phyloP scores from a whole-genome alignment of 1,140 invertebrate genomes.

The Euwallacea similis region DNA sequence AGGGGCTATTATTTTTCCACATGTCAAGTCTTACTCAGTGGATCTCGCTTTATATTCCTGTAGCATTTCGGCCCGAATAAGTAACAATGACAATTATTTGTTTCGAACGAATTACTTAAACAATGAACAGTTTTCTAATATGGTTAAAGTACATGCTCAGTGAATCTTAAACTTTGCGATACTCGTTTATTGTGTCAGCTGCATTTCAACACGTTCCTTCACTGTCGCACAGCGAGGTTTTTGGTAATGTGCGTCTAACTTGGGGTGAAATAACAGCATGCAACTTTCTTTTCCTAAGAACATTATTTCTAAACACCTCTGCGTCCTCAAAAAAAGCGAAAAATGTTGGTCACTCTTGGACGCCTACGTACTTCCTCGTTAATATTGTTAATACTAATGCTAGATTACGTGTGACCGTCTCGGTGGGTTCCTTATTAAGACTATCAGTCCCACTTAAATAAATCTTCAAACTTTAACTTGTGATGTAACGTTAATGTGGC shows the following conservation, averaged over 20 bases:
- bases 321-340: no score
- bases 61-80: not conserved
- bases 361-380: constrained; percentile 17
- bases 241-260: no score
- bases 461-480: not conserved
- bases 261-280: no score
- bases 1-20: no score
- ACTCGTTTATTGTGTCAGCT: not conserved
- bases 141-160: constrained; percentile 7
- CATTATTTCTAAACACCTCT: no score
- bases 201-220: not conserved
- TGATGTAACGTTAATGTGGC: no score
- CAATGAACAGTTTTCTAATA: constrained; percentile 28
- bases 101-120: constrained; percentile 26
- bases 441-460: constrained; percentile 14
- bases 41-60: not conserved
- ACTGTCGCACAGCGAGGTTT: no score
- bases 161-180: constrained; percentile 3
- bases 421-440: constrained; percentile 25
- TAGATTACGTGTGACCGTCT: constrained; percentile 15
- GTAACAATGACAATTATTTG: constrained; percentile 17
- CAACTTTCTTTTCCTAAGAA: not conserved
- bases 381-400: constrained; percentile 5
- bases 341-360: not conserved
- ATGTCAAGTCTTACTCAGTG: not conserved